Conservation (phyloP, 2,797 vertebrate species). For the Ptychadena robeensis region DNA sequence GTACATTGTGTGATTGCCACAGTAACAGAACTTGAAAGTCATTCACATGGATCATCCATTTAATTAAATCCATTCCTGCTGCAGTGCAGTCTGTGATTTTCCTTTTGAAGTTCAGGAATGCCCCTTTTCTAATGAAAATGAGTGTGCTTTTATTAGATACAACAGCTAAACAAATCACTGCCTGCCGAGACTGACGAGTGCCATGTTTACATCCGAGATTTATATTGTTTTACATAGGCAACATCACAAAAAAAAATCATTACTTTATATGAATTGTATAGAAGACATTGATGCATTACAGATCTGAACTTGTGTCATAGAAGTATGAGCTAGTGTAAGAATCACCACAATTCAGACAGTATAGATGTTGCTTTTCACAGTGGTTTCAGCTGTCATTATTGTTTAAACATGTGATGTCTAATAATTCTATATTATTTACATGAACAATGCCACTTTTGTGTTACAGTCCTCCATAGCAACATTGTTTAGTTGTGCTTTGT, state of each 20-base stretch:
- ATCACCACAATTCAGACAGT: background rate
- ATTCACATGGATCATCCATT: conserved; percentile 43
- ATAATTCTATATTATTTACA: background rate
- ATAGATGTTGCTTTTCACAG: background rate
- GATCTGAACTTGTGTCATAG: background rate
- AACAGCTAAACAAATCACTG: conserved; percentile 9
- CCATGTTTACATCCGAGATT: background rate
- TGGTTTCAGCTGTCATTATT: background rate
- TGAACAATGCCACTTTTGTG: background rate
- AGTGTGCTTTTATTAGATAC: conserved; percentile 21
- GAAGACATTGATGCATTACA: conserved; percentile 1
- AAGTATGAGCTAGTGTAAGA: background rate
- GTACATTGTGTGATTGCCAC: conserved; percentile 40
- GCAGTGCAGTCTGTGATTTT: conserved; percentile 44
- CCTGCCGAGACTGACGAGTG: background rate
- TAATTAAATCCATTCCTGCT: conserved; percentile 52
- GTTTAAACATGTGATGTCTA: background rate
- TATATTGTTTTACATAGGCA: background rate
- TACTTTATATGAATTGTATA: background rate
- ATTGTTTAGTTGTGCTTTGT: background rate
- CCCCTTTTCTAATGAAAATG: conserved; percentile 23
- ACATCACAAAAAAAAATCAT: conserved; percentile 5
- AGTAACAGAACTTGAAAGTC: conserved; percentile 40
- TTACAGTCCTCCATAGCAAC: background rate
- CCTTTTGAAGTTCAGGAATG: conserved; percentile 53